These are phyloP conservation scores for Megaustenia siamemsis DNA, from an alignment of 2,888 invertebrate genomes.

Conservation along the genomic window DNA sequence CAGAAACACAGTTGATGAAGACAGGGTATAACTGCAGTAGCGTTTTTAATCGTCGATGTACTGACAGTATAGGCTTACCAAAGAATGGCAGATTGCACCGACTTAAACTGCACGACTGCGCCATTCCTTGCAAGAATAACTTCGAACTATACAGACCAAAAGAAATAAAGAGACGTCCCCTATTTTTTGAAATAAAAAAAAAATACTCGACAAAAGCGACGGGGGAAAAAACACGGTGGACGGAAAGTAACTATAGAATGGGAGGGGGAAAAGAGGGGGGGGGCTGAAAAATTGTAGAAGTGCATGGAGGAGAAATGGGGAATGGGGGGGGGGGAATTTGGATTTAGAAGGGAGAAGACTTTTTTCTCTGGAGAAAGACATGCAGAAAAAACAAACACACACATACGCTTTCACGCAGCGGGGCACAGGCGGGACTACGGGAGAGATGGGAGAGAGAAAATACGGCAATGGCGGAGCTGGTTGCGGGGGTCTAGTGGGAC, in stretches of 20 bases:
- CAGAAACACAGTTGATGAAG: no score
- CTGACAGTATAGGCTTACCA: no score
- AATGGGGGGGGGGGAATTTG: neutral
- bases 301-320: neutral
- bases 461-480: neutral
- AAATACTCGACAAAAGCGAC: no score
- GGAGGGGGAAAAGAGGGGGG: neutral
- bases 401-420: neutral
- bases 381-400: neutral
- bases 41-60: no score
- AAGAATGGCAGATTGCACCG: no score
- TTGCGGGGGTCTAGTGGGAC: neutral
- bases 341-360: neutral
- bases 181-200: no score
- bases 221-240: no score
- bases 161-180: neutral
- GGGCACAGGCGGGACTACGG: neutral
- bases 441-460: neutral
- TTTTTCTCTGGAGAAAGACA: neutral
- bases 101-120: neutral
- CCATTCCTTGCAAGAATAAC: conserved; percentile 7
- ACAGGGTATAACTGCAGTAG: no score
- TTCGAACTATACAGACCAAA: neutral
- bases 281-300: neutral
- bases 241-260: no score